Conservation (phyloP, 2,888 invertebrate genomes). For the Leistus spinibarbis region DNA sequence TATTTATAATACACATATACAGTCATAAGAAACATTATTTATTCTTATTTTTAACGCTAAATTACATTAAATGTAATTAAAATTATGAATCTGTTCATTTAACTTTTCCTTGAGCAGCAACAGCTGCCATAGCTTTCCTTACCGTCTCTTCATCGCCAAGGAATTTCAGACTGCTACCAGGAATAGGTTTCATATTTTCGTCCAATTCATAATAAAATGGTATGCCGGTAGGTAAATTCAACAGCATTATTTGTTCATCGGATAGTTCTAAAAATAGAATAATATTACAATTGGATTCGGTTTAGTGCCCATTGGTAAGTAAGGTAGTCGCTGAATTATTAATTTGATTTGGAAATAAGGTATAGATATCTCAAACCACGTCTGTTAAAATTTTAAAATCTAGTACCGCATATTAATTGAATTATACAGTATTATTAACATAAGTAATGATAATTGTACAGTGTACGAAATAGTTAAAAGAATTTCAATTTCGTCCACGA, state of each 20-base stretch:
- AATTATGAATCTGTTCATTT: slow-evolving; percentile 57
- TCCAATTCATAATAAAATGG: slow-evolving; percentile 81
- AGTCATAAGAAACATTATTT: background rate
- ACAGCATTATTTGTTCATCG: slow-evolving; percentile 73
- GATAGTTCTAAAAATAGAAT: slow-evolving; percentile 62
- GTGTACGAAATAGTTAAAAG: too few relatives aligned
- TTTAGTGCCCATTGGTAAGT: too few relatives aligned
- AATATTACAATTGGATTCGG: too few relatives aligned
- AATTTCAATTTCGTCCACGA: too few relatives aligned
- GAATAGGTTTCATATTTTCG: slow-evolving; percentile 69
- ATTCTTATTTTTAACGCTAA: background rate
- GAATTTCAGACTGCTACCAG: slow-evolving; percentile 70
- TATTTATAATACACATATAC: background rate
- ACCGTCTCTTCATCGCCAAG: slow-evolving; percentile 81
- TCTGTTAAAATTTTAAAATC: too few relatives aligned
- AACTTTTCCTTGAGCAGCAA: slow-evolving; percentile 79
- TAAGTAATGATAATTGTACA: too few relatives aligned
- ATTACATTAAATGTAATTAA: background rate
- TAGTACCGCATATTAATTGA: too few relatives aligned
- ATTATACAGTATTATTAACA: too few relatives aligned
- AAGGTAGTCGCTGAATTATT: too few relatives aligned
- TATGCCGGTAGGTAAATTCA: slow-evolving; percentile 81
- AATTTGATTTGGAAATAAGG: too few relatives aligned
- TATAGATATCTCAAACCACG: too few relatives aligned
- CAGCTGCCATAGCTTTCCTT: slow-evolving; percentile 75